Conservation (phyloP, 2,797 vertebrate genomes). For the Premnoplex brunnescens region DNA sequence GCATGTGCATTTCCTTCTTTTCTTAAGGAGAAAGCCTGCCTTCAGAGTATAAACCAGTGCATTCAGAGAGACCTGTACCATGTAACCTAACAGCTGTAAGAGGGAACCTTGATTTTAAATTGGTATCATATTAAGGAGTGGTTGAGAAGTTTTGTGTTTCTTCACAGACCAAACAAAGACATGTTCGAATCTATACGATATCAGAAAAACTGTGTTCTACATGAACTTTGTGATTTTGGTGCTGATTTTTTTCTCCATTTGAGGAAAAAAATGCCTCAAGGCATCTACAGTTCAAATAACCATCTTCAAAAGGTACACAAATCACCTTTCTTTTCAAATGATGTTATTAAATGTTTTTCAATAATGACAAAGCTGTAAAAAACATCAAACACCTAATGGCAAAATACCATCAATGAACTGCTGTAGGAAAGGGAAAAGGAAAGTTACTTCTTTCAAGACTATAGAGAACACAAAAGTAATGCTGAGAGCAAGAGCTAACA, state of each 20-base stretch:
- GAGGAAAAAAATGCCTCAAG: neutral
- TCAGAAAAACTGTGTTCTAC: neutral
- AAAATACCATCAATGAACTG: neutral
- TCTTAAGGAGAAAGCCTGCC: neutral
- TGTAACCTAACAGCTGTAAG: neutral
- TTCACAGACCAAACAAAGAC: neutral
- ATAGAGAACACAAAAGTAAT: neutral
- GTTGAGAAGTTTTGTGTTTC: neutral
- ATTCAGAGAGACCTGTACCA: neutral
- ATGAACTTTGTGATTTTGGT: neutral
- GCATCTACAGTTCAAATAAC: neutral
- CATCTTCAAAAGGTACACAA: neutral
- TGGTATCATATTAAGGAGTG: neutral
- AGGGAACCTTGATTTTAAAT: neutral
- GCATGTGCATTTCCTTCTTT: neutral
- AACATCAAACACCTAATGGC: neutral
- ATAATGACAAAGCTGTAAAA: neutral
- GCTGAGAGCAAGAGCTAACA: neutral
- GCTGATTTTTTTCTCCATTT: neutral
- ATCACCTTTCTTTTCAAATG: neutral
- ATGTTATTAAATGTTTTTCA: neutral
- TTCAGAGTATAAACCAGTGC: neutral
- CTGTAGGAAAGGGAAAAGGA: neutral
- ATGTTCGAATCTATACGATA: neutral
- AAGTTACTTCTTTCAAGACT: neutral